These are phyloP conservation scores for Zaprionus kolodkinae DNA, from an alignment of 1,140 invertebrate species.

Conservation along the genomic window DNA sequence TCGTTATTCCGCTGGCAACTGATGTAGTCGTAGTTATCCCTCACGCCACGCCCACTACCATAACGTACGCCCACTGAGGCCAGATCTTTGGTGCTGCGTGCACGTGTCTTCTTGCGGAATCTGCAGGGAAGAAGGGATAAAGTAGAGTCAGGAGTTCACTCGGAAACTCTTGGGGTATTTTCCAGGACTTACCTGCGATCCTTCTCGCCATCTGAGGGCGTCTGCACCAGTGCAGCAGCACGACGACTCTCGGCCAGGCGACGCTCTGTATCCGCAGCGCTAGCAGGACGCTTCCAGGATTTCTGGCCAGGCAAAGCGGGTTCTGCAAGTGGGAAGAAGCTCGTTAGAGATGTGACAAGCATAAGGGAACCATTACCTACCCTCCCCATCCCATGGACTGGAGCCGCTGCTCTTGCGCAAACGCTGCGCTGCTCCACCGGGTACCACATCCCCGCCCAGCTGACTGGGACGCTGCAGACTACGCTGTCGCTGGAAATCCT, in stretches of 20 bases:
- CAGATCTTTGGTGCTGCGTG: conserved; percentile 73
- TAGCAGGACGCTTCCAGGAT: conserved; percentile 87
- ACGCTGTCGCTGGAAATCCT: conserved; percentile 70
- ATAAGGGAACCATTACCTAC: conserved; percentile 28
- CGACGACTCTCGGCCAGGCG: conserved; percentile 85
- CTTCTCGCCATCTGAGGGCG: conserved; percentile 84
- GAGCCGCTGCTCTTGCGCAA: conserved; percentile 84
- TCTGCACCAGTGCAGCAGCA: conserved; percentile 70
- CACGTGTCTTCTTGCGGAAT: conserved; percentile 78
- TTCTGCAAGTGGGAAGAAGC: conserved; percentile 56
- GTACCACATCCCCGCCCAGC: conserved; percentile 52
- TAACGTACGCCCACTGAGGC: conserved; percentile 50
- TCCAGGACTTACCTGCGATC: conserved; percentile 65
- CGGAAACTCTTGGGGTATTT: neutral
- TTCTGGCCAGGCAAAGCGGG: conserved; percentile 85
- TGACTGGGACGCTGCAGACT: conserved; percentile 79
- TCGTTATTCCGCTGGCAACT: conserved; percentile 45
- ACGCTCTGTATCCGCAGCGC: conserved; percentile 86
- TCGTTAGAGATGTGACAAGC: no score
- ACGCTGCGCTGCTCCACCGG: conserved; percentile 53
- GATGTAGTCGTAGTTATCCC: conserved; percentile 81
- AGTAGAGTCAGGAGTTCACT: neutral
- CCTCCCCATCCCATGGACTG: conserved; percentile 86
- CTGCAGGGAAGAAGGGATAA: conserved; percentile 20
- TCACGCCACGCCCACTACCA: conserved; percentile 54